These are phyloP conservation scores for Hemiscyllium ocellatum DNA, from an alignment of 2,113 vertebrate genomes.

Conservation along the genomic window DNA sequence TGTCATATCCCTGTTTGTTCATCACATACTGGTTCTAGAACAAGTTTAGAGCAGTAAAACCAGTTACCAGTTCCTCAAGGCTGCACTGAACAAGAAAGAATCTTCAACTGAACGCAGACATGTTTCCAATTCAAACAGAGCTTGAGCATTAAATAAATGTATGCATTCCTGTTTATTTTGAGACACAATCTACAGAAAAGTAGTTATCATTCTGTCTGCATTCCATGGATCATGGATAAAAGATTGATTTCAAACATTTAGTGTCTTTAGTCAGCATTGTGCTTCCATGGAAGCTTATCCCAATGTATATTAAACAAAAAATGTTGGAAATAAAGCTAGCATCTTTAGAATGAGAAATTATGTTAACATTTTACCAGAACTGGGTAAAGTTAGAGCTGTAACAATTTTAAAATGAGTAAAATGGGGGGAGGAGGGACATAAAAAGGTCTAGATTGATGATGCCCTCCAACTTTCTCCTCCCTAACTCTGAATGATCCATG, in stretches of 20 bases:
- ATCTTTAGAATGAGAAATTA: neutral
- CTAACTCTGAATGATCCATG: neutral
- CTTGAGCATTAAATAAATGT: neutral
- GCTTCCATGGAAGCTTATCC: neutral
- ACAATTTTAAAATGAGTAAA: neutral
- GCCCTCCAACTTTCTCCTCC: neutral
- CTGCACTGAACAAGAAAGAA: neutral
- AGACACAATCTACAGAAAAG: neutral
- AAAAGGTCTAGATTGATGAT: neutral
- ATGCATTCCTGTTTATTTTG: neutral
- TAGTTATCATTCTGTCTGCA: neutral
- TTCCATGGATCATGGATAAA: neutral
- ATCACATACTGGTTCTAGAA: neutral
- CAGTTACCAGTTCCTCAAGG: neutral
- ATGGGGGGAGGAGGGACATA: neutral
- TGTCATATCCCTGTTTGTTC: neutral
- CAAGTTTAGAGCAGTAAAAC: neutral
- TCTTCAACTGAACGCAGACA: neutral
- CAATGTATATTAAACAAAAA: neutral
- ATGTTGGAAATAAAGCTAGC: neutral
- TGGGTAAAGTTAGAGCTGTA: too few relatives aligned
- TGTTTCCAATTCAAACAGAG: conserved; percentile 3
- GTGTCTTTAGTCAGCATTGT: neutral
- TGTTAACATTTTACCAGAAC: neutral
- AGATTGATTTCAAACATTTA: neutral